Conservation (phyloP, 92 coral and sea anemone species). For the Phenganax marumi region DNA sequence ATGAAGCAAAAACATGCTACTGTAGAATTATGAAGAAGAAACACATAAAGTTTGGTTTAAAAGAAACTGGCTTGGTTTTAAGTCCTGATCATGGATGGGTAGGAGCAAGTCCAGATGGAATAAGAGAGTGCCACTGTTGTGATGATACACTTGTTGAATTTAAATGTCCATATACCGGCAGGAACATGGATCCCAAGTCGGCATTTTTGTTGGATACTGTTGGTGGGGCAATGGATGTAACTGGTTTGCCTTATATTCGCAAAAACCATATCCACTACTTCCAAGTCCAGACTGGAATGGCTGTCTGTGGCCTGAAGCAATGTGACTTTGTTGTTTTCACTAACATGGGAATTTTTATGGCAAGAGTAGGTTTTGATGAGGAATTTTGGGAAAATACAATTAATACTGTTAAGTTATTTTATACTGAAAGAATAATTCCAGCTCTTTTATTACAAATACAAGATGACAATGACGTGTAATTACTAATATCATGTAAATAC, state of each 20-base stretch:
- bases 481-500: background rate
- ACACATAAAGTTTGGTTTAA: constrained; percentile 39
- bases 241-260: constrained; percentile 45
- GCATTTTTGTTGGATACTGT: constrained; percentile 58
- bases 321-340: constrained; percentile 64
- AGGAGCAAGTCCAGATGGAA: constrained; percentile 54
- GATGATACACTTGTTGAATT: constrained; percentile 43
- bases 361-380: too few species aligned
- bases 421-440: constrained; percentile 12
- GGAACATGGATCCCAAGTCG: constrained; percentile 53
- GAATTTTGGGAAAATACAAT: constrained; percentile 2
- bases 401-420: too few species aligned
- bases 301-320: constrained; percentile 54
- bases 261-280: constrained; percentile 51
- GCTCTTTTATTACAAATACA: constrained; percentile 6
- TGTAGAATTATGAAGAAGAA: constrained; percentile 48
- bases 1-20: constrained; percentile 48
- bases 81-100: constrained; percentile 47
- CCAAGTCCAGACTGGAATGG: constrained; percentile 65
- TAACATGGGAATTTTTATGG: constrained; percentile 35
- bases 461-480: background rate
- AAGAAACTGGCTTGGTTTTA: constrained; percentile 62
- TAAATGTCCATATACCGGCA: constrained; percentile 49
- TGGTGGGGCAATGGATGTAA: constrained; percentile 47
- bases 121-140: constrained; percentile 45